Conservation (phyloP, 1,140 invertebrate genomes). For the Megalonaias nervosa region DNA sequence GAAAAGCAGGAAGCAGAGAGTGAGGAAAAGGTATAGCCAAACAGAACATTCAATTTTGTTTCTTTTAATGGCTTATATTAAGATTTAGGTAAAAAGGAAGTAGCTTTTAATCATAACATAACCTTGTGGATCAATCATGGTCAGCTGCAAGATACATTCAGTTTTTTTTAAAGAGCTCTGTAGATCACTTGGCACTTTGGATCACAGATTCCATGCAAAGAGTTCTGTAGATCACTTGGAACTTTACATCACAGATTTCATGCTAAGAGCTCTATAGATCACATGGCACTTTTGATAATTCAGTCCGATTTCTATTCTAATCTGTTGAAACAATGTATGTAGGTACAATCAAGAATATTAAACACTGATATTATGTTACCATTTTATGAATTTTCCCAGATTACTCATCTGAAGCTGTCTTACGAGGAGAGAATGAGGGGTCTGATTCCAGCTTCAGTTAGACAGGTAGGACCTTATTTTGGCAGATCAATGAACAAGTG, state of each 20-base stretch:
- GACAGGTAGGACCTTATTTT: constrained; percentile 52
- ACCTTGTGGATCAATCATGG: too few species aligned
- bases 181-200: not conserved
- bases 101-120: too few species aligned
- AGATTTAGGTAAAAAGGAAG: too few species aligned
- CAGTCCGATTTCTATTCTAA: not conserved
- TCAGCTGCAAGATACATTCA: not conserved
- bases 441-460: constrained; percentile 61
- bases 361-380: too few species aligned
- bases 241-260: not conserved
- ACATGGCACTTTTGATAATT: not conserved
- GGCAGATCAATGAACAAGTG: not conserved
- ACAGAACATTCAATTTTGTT: not conserved
- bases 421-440: constrained; percentile 68
- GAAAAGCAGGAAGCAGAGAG: constrained; percentile 59
- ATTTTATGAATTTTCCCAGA: constrained; percentile 38
- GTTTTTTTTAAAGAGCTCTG: not conserved
- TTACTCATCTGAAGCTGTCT: constrained; percentile 59
- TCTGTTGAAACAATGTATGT: not conserved
- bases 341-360: not conserved
- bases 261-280: not conserved
- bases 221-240: not conserved
- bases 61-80: not conserved
- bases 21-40: constrained; percentile 64
- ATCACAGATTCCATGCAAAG: not conserved